Percentiles rank a stretch among this genome's conserved stretches.
These are phyloP conservation scores for Brienomyrus brachyistius DNA, from an alignment of 2,113 vertebrate genomes.

Conservation along the genomic window DNA sequence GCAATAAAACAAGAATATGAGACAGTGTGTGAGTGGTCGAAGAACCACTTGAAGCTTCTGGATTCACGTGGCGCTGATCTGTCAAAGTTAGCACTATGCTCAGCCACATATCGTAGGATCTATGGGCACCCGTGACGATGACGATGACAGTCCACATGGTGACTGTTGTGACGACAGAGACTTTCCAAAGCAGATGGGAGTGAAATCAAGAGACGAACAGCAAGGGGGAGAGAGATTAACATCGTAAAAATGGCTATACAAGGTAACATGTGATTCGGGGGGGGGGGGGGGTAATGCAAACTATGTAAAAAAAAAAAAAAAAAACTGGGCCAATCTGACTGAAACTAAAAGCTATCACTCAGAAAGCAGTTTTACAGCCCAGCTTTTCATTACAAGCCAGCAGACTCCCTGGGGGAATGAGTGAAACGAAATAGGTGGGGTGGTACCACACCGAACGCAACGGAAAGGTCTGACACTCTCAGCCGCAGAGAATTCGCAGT, in stretches of 20 bases:
- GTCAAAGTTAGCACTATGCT: background rate
- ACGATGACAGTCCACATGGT: background rate
- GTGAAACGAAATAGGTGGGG: background rate
- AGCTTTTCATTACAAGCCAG: background rate
- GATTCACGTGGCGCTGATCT: background rate
- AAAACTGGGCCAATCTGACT: constrained; percentile 1
- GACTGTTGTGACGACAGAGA: background rate
- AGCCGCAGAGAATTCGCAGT: background rate
- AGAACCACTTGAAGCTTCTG: background rate
- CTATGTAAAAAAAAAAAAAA: background rate
- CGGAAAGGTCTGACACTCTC: background rate
- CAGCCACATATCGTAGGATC: background rate
- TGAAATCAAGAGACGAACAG: background rate
- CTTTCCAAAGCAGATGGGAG: background rate
- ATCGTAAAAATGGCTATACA: background rate
- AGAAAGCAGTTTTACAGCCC: background rate
- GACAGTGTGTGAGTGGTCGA: background rate
- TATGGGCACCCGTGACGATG: background rate
- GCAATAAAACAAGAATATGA: background rate
- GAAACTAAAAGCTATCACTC: background rate
- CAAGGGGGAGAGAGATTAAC: background rate
- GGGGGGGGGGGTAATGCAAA: background rate
- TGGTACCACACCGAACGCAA: background rate
- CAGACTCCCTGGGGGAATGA: background rate
- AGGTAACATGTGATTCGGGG: background rate